Conservation (phyloP, 2,797 vertebrate species). For the Neomorphus geoffroyi region DNA sequence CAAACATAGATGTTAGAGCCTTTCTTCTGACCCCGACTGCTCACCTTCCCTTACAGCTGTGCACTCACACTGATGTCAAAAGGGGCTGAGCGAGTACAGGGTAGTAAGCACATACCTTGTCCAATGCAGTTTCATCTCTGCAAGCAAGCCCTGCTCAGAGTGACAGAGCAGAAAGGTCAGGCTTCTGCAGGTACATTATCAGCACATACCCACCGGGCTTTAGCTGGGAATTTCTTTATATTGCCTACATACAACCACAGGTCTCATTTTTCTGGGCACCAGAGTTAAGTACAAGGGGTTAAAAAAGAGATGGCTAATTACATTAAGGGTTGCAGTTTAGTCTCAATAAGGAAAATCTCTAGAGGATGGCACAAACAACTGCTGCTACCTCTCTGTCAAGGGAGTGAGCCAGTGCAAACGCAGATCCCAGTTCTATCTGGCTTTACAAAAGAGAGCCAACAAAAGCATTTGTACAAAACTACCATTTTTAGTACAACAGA, state of each 20-base stretch:
- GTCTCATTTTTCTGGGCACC: not conserved
- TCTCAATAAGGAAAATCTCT: not conserved
- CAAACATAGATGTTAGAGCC: not conserved
- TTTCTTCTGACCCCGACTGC: not conserved
- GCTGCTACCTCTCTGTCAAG: not conserved
- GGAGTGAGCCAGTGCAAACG: not conserved
- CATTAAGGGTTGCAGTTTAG: not conserved
- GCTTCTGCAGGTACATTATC: not conserved
- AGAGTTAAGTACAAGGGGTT: not conserved
- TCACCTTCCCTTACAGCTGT: not conserved
- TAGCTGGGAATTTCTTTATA: not conserved
- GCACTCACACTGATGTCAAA: not conserved
- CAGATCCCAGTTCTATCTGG: not conserved
- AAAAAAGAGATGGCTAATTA: not conserved
- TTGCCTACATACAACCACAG: not conserved
- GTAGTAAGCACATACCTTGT: not conserved
- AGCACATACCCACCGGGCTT: rapidly evolving
- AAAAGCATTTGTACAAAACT: conserved; percentile 33
- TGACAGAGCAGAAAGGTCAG: not conserved
- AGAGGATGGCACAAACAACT: not conserved
- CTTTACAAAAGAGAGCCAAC: conserved; percentile 20
- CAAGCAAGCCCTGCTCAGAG: not conserved
- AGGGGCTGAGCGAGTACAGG: not conserved
- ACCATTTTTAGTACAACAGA: conserved; percentile 37
- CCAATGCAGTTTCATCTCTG: not conserved